Evolutionary conservation across 2,888 invertebrate species (phyloP).

Genomic region (Xylota sylvarum): DNA sequence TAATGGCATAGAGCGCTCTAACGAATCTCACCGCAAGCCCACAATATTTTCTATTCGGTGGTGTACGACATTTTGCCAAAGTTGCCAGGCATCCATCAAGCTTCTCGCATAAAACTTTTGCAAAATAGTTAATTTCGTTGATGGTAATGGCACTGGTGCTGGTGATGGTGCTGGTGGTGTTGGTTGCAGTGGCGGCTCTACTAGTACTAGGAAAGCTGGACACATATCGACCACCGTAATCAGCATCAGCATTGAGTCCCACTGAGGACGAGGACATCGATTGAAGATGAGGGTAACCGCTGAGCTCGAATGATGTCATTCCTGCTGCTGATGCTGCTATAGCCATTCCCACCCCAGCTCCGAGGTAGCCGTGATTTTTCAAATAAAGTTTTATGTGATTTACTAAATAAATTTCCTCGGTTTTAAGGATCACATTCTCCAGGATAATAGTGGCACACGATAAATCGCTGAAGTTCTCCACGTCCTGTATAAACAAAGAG

Average conservation of each 20-base stretch:
- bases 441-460: slow-evolving; percentile 84
- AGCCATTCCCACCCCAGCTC: slow-evolving; percentile 50
- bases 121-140: slow-evolving; percentile 84
- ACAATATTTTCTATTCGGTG: slow-evolving; percentile 80
- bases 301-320: slow-evolving; percentile 59
- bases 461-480: slow-evolving; percentile 84
- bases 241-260: slow-evolving; percentile 48
- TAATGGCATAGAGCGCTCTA: slow-evolving; percentile 82
- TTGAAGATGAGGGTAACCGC: slow-evolving; percentile 78
- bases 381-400: slow-evolving; percentile 85
- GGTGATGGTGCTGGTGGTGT: slow-evolving; percentile 63
- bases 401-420: slow-evolving; percentile 85
- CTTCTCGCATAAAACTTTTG: slow-evolving; percentile 83
- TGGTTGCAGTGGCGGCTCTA: slow-evolving; percentile 65
- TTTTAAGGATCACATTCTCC: slow-evolving; percentile 84
- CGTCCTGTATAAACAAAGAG: slow-evolving; percentile 79
- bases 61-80: slow-evolving; percentile 77
- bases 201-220: slow-evolving; percentile 69
- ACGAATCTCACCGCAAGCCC: slow-evolving; percentile 82
- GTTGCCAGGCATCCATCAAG: slow-evolving; percentile 82
- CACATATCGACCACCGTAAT: slow-evolving; percentile 69
- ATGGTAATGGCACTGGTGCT: slow-evolving; percentile 64
- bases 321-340: slow-evolving; percentile 62
- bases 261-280: slow-evolving; percentile 80
- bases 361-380: slow-evolving; percentile 81